A percentile compares a stretch with the other conserved stretches of the same genome.
These are phyloP conservation scores for Nematolebias whitei DNA, from an alignment of 2,113 vertebrate species.

Conservation along the genomic window DNA sequence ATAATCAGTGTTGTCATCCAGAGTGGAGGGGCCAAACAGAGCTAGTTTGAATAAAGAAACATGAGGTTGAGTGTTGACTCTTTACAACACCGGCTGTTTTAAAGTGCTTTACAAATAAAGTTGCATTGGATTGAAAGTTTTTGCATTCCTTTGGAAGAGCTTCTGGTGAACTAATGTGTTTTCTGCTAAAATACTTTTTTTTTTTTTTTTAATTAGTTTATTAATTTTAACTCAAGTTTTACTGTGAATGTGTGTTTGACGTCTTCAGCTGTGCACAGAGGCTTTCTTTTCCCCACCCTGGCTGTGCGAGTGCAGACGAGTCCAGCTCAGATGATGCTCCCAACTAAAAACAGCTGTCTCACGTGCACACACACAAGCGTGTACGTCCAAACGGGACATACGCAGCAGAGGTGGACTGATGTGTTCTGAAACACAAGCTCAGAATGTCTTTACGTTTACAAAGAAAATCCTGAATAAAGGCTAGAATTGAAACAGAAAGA, in stretches of 20 bases:
- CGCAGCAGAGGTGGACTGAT: not conserved
- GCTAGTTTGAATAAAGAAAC: too few species aligned
- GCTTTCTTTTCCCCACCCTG: not conserved
- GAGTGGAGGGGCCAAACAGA: too few species aligned
- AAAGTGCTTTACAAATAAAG: too few species aligned
- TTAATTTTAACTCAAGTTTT: not conserved
- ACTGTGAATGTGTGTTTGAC: not conserved
- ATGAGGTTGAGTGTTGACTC: too few species aligned
- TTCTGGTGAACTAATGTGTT: not conserved
- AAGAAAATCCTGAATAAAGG: not conserved
- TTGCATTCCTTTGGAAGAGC: too few species aligned
- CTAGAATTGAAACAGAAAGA: not conserved
- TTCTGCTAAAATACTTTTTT: not conserved
- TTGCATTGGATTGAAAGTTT: too few species aligned
- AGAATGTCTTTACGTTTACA: constrained; percentile 4
- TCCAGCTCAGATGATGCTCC: not conserved
- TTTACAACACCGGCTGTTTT: too few species aligned
- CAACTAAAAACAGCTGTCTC: constrained; percentile 19
- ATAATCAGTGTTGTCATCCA: too few species aligned
- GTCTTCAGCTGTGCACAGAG: not conserved
- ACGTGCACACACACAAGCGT: too few species aligned
- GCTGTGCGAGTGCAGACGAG: not conserved
- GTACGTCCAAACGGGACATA: too few species aligned
- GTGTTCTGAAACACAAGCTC: constrained; percentile 15
- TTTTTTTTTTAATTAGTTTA: not conserved